phyloP scores from a whole-genome alignment of 2,797 vertebrate species.

The Sebastes flavidus region DNA sequence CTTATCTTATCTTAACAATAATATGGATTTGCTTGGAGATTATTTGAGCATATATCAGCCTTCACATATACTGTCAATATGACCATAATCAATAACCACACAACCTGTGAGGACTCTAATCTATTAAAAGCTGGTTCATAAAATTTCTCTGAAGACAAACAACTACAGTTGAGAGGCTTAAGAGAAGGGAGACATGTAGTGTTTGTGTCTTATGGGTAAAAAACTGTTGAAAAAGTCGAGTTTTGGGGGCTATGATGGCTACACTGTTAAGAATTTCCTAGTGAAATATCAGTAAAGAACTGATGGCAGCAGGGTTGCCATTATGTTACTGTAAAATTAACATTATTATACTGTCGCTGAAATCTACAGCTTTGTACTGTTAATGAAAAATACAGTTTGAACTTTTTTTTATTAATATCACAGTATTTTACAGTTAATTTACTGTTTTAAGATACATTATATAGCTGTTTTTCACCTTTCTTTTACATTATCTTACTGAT shows the following conservation, averaged over 20 bases:
- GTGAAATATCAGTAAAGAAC: too few species aligned
- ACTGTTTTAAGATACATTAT: too few species aligned
- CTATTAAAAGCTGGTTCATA: background rate
- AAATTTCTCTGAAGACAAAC: constrained; percentile 1
- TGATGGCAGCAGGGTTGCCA: too few species aligned
- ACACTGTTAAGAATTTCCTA: too few species aligned
- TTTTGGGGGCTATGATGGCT: background rate
- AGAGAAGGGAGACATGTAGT: constrained; percentile 53
- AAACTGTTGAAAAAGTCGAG: background rate
- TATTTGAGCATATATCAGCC: background rate
- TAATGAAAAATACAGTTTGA: too few species aligned
- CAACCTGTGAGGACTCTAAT: constrained; percentile 5
- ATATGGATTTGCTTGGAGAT: background rate
- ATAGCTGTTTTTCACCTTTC: too few species aligned
- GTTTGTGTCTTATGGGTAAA: constrained; percentile 6
- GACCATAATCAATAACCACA: constrained; percentile 36
- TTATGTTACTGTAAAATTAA: too few species aligned
- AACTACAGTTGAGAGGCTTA: background rate
- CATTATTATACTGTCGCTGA: too few species aligned
- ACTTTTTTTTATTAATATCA: too few species aligned
- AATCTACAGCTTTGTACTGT: too few species aligned
- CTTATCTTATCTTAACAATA: background rate
- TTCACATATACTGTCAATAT: background rate
- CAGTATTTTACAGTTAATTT: too few species aligned
- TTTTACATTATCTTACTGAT: too few species aligned